Percentiles rank a stretch among this genome's conserved stretches.
These are phyloP conservation scores for Notolabrus celidotus DNA, from an alignment of 2,797 vertebrate species.

Conservation along the genomic window DNA sequence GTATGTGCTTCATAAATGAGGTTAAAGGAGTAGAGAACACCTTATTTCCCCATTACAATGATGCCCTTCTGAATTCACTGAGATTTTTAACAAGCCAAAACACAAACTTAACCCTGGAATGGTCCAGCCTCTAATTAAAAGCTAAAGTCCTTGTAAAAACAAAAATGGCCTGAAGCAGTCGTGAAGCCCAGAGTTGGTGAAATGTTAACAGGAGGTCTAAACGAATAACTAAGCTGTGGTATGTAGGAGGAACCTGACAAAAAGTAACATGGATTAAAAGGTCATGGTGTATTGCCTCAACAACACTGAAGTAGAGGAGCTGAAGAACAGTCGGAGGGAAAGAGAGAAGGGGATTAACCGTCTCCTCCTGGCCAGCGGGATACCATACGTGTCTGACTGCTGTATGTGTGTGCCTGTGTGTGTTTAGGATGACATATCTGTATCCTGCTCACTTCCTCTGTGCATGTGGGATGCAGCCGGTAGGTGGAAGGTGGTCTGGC, in stretches of 20 bases:
- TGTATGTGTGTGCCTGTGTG: constrained; percentile 22
- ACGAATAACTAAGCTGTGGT: constrained; percentile 37
- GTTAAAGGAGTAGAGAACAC: neutral
- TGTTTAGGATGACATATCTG: constrained; percentile 52
- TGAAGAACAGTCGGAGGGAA: constrained; percentile 13
- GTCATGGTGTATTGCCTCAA: constrained; percentile 52
- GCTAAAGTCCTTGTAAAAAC: constrained; percentile 16
- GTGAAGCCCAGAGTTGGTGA: constrained; percentile 14
- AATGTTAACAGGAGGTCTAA: constrained; percentile 44
- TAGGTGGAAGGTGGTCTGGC: constrained; percentile 76
- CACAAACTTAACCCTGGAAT: constrained; percentile 15
- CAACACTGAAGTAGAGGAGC: constrained; percentile 29
- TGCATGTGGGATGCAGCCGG: constrained; percentile 53
- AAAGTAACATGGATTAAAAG: constrained; percentile 59
- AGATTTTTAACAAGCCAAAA: constrained; percentile 23
- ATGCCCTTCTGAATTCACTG: constrained; percentile 8
- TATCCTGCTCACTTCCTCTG: constrained; percentile 63
- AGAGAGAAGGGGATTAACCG: constrained; percentile 50
- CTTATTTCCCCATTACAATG: neutral
- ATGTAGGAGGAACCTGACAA: constrained; percentile 32
- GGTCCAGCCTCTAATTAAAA: constrained; percentile 39
- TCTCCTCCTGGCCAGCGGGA: constrained; percentile 33
- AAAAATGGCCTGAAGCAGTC: constrained; percentile 7
- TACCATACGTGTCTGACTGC: constrained; percentile 23
- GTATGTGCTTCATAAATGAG: neutral